Evolutionary conservation across 2,888 invertebrate species (phyloP), one percentile per base, ranked within the genome.

Genomic region (Sinohyriopsis cumingii): DNA sequence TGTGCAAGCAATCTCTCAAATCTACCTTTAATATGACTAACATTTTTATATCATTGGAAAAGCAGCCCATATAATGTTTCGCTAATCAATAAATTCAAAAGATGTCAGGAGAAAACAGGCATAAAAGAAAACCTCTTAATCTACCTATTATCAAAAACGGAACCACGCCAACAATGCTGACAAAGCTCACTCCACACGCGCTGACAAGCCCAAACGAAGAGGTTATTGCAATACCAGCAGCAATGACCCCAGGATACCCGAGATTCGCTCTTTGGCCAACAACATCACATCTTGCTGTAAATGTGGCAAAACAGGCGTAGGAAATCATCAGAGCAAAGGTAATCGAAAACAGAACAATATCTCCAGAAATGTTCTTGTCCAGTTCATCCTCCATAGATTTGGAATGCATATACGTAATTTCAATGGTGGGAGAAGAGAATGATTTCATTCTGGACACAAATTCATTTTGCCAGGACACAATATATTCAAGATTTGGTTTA

Each of bases 81-180:
- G 5, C 33, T 5, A 9, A 33, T 33, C 33, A 33, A 1, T 9
- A 33, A 33, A 33, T 9, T 33, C 33, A 5, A 33, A 33, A 7
- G 33, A 33, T 33, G 7, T 7, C 33, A 33, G 33, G 33, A 9
- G 9, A 1, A 9, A 1, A 33, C 7, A 1, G 6, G 33, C 9
- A 33, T 7, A 9, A 0, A 33, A 33, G 9, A 33, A 33, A 33
- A 33, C 33, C 33, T 33, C 33, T 1, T 33, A 9, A 33, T 77
- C 59, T 76, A 84, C 84, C 84, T 59, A 84, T 65, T 9, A 84
- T 74, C 0, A 84, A 71, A 57, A 84, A 84, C 9, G 84, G 84
- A 70, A 81, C 78, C 22, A 80, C 78, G 9, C 83, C 84, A 24
- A 84, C 81, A 19, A 84, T 79, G 67, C 80, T 77, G 65, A 84